These are phyloP conservation scores for Catharus fuscescens DNA, from an alignment of 2,113 vertebrate species.

Conservation along the genomic window DNA sequence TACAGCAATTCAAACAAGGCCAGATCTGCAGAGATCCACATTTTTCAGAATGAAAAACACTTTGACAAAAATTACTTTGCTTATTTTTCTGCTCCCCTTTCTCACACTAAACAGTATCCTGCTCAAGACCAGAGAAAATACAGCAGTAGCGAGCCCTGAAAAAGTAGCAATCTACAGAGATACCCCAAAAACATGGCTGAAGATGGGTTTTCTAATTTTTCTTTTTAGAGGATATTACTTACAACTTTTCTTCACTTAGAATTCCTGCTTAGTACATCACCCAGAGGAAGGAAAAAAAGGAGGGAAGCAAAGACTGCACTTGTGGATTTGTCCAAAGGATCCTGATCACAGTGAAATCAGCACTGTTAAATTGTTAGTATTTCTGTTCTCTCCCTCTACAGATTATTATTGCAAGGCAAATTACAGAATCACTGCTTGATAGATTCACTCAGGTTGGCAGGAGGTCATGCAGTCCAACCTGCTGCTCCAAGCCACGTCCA, in stretches of 20 bases:
- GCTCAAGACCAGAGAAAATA: neutral
- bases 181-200: neutral
- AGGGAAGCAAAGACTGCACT: neutral
- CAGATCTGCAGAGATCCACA: neutral
- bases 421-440: neutral
- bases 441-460: neutral
- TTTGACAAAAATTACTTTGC: neutral
- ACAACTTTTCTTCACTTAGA: neutral
- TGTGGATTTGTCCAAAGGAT: neutral
- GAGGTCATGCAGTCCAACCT: neutral
- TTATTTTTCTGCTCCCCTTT: neutral
- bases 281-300: neutral
- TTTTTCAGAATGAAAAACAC: neutral
- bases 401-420: neutral
- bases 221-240: neutral
- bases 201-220: neutral
- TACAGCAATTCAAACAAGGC: neutral
- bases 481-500: neutral
- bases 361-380: neutral
- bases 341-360: neutral
- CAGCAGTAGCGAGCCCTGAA: neutral
- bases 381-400: neutral
- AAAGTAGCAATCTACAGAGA: neutral
- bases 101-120: neutral
- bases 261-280: neutral